These are phyloP conservation scores for Alentia gelatinosa DNA, from an alignment of 2,888 invertebrate genomes.

Conservation along the genomic window DNA sequence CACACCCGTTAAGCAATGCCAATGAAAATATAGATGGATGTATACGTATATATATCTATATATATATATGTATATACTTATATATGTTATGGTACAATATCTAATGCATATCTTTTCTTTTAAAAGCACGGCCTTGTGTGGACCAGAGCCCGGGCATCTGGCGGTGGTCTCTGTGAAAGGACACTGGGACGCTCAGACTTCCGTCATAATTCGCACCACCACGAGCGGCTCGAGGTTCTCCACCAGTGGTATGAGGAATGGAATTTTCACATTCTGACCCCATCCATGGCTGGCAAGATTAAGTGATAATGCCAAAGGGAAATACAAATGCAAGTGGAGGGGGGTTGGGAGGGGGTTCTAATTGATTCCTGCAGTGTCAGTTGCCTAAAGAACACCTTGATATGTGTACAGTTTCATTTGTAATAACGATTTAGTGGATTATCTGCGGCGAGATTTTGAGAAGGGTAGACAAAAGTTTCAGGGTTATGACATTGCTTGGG, in stretches of 20 bases:
- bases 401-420: conserved; percentile 28
- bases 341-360: too few relatives aligned
- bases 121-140: neutral
- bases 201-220: too few relatives aligned
- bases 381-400: neutral
- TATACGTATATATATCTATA: neutral
- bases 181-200: neutral
- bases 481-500: neutral
- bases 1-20: neutral
- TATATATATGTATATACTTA: neutral
- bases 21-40: conserved; percentile 10
- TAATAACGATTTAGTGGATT: neutral
- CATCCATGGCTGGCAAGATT: conserved; percentile 15
- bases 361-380: neutral
- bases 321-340: neutral
- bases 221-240: neutral
- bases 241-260: neutral
- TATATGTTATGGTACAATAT: neutral
- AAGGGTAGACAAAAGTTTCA: neutral
- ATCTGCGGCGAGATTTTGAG: neutral
- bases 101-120: neutral
- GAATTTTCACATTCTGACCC: neutral
- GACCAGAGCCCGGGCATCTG: neutral
- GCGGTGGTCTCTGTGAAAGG: neutral
- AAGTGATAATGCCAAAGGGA: neutral